A percentile compares a stretch with the other conserved stretches of the same genome.
Evolutionary conservation across 2,797 vertebrate species (phyloP).

Genomic region (Enteromius mattozi): DNA sequence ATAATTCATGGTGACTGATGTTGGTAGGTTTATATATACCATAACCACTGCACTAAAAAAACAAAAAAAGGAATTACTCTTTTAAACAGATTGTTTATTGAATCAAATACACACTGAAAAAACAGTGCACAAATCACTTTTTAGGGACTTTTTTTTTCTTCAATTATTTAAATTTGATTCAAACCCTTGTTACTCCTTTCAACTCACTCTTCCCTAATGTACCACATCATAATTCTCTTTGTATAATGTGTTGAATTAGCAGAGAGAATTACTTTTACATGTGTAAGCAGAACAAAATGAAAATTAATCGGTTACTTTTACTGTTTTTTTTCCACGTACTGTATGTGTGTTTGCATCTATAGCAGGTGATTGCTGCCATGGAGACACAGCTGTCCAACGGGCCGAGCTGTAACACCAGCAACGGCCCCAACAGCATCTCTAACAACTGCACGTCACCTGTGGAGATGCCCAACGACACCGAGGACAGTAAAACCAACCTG

Average conservation of each 20-base stretch:
- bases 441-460: constrained; percentile 95
- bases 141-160: no score
- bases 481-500: constrained; percentile 99
- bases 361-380: constrained; percentile 99
- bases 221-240: neutral
- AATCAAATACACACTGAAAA: no score
- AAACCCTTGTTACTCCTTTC: no score
- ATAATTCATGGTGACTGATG: no score
- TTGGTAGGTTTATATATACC: no score
- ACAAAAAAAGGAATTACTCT: no score
- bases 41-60: no score
- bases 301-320: no score
- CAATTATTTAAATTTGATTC: no score
- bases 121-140: no score
- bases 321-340: constrained; percentile 18
- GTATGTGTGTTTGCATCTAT: constrained; percentile 71
- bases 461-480: constrained; percentile 88
- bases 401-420: constrained; percentile 93
- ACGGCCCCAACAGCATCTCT: constrained; percentile 89
- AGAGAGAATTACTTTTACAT: neutral
- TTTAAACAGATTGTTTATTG: no score
- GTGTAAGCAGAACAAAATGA: neutral
- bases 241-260: neutral
- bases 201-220: neutral
- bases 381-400: constrained; percentile 99